These are phyloP conservation scores for Macrosoma leucophasiata DNA, from an alignment of 2,888 invertebrate species.

Conservation along the genomic window DNA sequence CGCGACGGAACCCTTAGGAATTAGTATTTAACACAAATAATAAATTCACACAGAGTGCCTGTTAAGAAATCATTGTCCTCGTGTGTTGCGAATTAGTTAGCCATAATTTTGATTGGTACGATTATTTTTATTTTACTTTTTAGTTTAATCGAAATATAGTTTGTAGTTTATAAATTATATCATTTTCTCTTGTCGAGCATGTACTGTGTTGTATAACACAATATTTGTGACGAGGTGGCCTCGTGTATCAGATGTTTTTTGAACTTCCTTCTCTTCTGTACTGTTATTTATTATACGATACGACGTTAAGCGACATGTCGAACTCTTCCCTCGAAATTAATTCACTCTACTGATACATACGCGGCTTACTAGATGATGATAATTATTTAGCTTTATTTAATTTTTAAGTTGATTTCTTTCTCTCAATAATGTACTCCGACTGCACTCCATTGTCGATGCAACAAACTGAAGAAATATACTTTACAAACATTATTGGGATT, in stretches of 20 bases:
- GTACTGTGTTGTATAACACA: conserved; percentile 22
- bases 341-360: conserved; percentile 45
- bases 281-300: conserved; percentile 35
- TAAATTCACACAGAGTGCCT: conserved; percentile 74
- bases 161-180: conserved; percentile 57
- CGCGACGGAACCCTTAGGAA: conserved; percentile 42
- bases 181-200: conserved; percentile 37
- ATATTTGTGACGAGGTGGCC: conserved; percentile 35
- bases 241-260: conserved; percentile 49
- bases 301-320: conserved; percentile 30
- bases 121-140: conserved; percentile 56
- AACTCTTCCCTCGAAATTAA: conserved; percentile 42
- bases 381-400: conserved; percentile 64
- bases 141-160: conserved; percentile 64
- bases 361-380: conserved; percentile 56
- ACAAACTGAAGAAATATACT: conserved; percentile 31
- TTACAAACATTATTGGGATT: conserved; percentile 53
- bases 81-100: conserved; percentile 58
- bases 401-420: conserved; percentile 66
- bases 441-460: conserved; percentile 26
- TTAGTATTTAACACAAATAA: conserved; percentile 52
- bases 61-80: conserved; percentile 61
- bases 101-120: conserved; percentile 65
- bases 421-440: conserved; percentile 45
- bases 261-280: conserved; percentile 35